Conservation (phyloP, 2,797 vertebrate species). For the Serranus cabrilla region DNA sequence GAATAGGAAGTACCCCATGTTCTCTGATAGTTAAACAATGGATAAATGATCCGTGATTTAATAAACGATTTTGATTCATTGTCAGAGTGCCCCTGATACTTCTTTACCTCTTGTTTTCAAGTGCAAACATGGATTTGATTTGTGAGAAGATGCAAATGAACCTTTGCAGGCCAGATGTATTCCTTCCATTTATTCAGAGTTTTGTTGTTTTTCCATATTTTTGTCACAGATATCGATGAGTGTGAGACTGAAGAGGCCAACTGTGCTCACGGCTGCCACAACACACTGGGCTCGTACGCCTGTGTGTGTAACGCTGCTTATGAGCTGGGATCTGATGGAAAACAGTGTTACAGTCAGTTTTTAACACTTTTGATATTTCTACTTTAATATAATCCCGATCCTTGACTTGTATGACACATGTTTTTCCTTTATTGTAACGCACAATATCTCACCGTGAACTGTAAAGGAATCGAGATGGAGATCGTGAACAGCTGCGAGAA, state of each 20-base stretch:
- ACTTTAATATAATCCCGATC: neutral
- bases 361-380: neutral
- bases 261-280: conserved; percentile 93
- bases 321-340: conserved; percentile 92
- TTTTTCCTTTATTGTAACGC: neutral
- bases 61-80: too few relatives aligned
- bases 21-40: too few relatives aligned
- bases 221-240: conserved; percentile 90
- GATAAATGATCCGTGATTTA: too few relatives aligned
- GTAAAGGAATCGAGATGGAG: conserved; percentile 96
- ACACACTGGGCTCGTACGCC: conserved; percentile 91
- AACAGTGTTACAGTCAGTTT: conserved; percentile 94
- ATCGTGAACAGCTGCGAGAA: conserved; percentile 95
- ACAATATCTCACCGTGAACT: conserved; percentile 12
- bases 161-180: conserved; percentile 22
- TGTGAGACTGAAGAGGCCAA: conserved; percentile 82
- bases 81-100: too few relatives aligned
- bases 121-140: conserved; percentile 8
- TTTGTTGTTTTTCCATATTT: conserved; percentile 16
- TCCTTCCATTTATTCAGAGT: conserved; percentile 7
- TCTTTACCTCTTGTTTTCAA: too few relatives aligned
- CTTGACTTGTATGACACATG: neutral
- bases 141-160: conserved; percentile 21
- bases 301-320: conserved; percentile 92
- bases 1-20: too few relatives aligned